Evolutionary conservation across 2,113 vertebrate species (phyloP), one percentile per base, ranked within the genome.

Genomic region (Pipa parva): DNA sequence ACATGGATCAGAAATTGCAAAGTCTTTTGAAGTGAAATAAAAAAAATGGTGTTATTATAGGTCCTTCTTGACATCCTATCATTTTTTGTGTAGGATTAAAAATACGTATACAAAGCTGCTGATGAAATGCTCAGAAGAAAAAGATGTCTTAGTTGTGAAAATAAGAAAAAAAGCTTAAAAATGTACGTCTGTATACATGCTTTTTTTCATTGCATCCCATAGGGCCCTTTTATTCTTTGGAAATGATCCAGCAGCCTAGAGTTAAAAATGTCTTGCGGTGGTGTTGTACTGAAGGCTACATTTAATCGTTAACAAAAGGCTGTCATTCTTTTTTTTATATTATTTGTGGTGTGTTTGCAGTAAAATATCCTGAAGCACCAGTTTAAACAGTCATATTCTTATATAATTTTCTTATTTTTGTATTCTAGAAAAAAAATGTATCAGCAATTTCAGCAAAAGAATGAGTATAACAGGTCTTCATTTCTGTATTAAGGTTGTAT

Each of bases 21-120:
- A 91, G 91, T 91, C 94, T 95, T 95, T 95, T 90, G 95, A 95
- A 91, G 93, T 87, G 89, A 89, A 91, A 92, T 81, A 88, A 91
- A 91, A 90, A 90, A 91, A 91, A 90, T 86, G 81, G 83, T 82
- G 84, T 89, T 88, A 85, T 90, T 89, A 89, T 85, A 89, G 88
- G 87, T 88, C 83, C 87, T 90, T 86, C 86, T 85, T 89, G 91
- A 92, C 87, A 85, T 85, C 85, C 90, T 89, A 88, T 87, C 88
- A 89, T 89, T 87, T n/a, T 86, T 78, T 83, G 87, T 90, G 86
- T 86, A 90, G 90, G 87, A 88, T 88, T 89, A 87, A 88, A 89
- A 91, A 87, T 84, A 89, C 87, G 88, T 89, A 90, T 86, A 90
- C 87, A 87, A 89, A 87, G 86, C 85, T 71, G 75, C 50, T 84